Evolutionary conservation across 2,797 vertebrate species (phyloP), one percentile per base, ranked within the genome.

Genomic region (Phalloptychus januarius): DNA sequence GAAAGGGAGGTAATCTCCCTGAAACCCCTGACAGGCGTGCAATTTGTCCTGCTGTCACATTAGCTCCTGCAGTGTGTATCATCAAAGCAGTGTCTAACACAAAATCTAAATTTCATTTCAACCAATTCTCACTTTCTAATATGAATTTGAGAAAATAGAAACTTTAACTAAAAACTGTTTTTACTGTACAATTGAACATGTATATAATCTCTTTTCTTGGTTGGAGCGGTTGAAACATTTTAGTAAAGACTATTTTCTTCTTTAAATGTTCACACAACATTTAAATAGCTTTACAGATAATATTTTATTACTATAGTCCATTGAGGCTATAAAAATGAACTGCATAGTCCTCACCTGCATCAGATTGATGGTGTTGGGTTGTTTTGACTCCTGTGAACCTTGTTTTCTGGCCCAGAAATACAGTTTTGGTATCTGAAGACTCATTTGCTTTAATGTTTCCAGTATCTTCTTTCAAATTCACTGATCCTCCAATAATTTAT

Each of bases 361-460:
- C 80, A 82, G 52, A 79, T 33, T 42, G 45, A 76, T 75, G 70
- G 40, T 79, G 78, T 89, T 82, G 77, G 83, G 80, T 87, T 36
- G 16, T 23, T 33, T 48, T 33, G 28, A 31, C n/a, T n/a, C 4
- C 25, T 28, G 12, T 56, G 12, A 50, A 56, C 15, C 28, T 61
- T 61, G 56, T 18, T 16, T 61, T 2, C 56, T 15, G 56, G 28
- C 15, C 13, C 28, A 61, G 15, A 16, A 61, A 31, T 33, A 61
- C 5, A 61, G 31, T 61, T 61, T 61, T 61, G 13, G 56, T 7
- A 18, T 7, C 28, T 61, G 13, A 33, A 31, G 31, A 31, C n/a
- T 33, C 56, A 61, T 61, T 31, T 15, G 28, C 56, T 61, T 33
- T 18, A 61, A 31, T 33, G 28, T 33, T 61, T 61, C 7, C 56